Evolutionary conservation across 2,888 invertebrate genomes (phyloP), one percentile per base, ranked within the genome.

Genomic region (Trichacis sp.): DNA sequence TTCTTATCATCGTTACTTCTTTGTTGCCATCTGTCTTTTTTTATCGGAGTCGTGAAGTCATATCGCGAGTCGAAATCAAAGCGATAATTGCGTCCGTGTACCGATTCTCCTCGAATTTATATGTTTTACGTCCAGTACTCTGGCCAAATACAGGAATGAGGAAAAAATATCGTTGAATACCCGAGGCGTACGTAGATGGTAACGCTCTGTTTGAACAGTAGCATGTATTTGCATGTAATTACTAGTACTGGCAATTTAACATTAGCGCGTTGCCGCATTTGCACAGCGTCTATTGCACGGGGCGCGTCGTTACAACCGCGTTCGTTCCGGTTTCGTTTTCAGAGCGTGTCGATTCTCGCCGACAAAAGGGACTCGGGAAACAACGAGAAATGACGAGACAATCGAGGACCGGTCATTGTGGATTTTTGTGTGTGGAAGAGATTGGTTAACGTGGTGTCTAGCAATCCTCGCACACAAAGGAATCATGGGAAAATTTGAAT

Each of bases 211-310:
- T 78, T 73, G 75, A 77, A 76, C 73, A 73, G 70, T 68, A 69
- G 69, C 68, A 70, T 72, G 70, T 78, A 79, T 78, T 79, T 77
- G 71, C 77, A 74, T 78, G 73, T 75, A 79, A 78, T 79, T 77
- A 78, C 74, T 64, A 64, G 69, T 70, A 59, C 14, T 73, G 74
- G 69, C 74, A 72, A 75, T 78, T 78, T 75, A 76, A 75, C 76
- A 76, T 77, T 76, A 78, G 73, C 72, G 70, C 48, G 33, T 72
- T 70, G 71, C 74, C 73, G 71, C 75, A 73, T 77, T 77, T 76
- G 73, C 73, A 75, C 74, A 47, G 47, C 43, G 53, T 24, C 33
- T 50, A 56, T 17, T 59, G 60, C 47, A 36, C 51, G 58, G 57
- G 70, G 69, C 55, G 70, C 70, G 61, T 69, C 70, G 72, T 69